A percentile compares a stretch with the other conserved stretches of the same genome.
These are phyloP conservation scores for Apogon talboti DNA, from an alignment of 2,797 vertebrate genomes.

Conservation along the genomic window DNA sequence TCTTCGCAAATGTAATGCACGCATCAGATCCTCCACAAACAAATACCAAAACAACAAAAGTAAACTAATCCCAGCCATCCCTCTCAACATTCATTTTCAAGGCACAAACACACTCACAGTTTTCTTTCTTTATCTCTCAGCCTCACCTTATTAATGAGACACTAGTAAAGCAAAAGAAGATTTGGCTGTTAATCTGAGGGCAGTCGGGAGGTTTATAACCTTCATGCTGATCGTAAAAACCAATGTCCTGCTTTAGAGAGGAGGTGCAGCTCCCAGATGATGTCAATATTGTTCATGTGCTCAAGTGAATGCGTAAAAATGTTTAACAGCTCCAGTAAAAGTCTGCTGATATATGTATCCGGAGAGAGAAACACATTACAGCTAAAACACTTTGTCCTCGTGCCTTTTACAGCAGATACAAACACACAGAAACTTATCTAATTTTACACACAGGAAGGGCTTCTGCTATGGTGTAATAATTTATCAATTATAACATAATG, in stretches of 20 bases:
- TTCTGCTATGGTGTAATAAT: too few relatives aligned
- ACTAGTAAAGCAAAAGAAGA: slow-evolving; percentile 7
- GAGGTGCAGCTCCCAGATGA: neutral
- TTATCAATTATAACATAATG: too few relatives aligned
- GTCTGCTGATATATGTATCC: neutral
- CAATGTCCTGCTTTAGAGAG: slow-evolving; percentile 20
- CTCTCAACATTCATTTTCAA: neutral
- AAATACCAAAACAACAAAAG: neutral
- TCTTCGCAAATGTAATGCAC: too few relatives aligned
- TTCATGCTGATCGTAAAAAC: slow-evolving; percentile 30
- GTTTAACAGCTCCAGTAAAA: slow-evolving; percentile 1
- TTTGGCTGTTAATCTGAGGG: slow-evolving; percentile 29
- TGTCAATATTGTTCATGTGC: neutral
- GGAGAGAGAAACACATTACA: neutral
- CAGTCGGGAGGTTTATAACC: slow-evolving; percentile 8
- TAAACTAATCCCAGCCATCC: neutral
- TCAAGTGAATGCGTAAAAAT: neutral
- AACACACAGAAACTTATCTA: too few relatives aligned
- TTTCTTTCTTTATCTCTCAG: slow-evolving; percentile 8
- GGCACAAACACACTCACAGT: neutral
- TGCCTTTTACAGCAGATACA: too few relatives aligned
- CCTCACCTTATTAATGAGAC: slow-evolving; percentile 4
- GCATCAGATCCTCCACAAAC: too few relatives aligned
- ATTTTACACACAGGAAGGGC: too few relatives aligned
- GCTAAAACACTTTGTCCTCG: too few relatives aligned